Conservation (phyloP, 2,888 invertebrate species). For the Lymantria monacha region DNA sequence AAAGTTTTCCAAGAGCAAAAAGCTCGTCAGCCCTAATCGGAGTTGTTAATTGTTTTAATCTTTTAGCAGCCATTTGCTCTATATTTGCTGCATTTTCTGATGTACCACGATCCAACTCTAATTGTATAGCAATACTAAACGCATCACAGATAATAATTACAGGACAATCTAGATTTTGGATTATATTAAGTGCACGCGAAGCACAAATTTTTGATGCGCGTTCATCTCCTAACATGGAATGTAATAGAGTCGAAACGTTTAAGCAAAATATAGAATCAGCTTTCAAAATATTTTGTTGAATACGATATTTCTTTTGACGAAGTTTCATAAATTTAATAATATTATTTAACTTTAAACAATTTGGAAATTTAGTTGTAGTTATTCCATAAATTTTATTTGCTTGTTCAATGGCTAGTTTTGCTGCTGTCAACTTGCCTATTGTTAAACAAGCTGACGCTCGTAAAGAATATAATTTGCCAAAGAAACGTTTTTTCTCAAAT, state of each 20-base stretch:
- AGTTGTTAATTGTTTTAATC: slow-evolving; percentile 48
- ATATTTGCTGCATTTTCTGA: slow-evolving; percentile 58
- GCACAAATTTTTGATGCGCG: slow-evolving; percentile 51
- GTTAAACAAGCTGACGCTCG: slow-evolving; percentile 55
- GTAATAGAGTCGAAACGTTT: slow-evolving; percentile 61
- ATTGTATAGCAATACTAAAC: slow-evolving; percentile 68
- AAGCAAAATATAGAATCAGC: slow-evolving; percentile 65
- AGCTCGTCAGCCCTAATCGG: slow-evolving; percentile 70
- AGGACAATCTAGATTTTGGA: slow-evolving; percentile 59
- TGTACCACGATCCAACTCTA: slow-evolving; percentile 67
- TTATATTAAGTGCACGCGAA: slow-evolving; percentile 53
- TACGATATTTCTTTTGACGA: slow-evolving; percentile 48
- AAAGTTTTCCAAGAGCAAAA: slow-evolving; percentile 67
- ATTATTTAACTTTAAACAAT: slow-evolving; percentile 46
- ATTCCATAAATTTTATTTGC: slow-evolving; percentile 58
- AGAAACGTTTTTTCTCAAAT: slow-evolving; percentile 50
- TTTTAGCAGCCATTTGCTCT: slow-evolving; percentile 52
- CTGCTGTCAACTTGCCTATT: slow-evolving; percentile 43
- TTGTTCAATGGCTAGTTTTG: slow-evolving; percentile 55
- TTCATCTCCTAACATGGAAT: slow-evolving; percentile 57
- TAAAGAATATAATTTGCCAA: slow-evolving; percentile 62
- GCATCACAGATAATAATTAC: slow-evolving; percentile 68
- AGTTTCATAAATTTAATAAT: slow-evolving; percentile 39
- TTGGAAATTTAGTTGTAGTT: slow-evolving; percentile 52
- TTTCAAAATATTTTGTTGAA: slow-evolving; percentile 42